Evolutionary conservation across 2,797 vertebrate genomes (phyloP), one percentile per base, ranked within the genome.

Genomic region (Sebastes alutus): DNA sequence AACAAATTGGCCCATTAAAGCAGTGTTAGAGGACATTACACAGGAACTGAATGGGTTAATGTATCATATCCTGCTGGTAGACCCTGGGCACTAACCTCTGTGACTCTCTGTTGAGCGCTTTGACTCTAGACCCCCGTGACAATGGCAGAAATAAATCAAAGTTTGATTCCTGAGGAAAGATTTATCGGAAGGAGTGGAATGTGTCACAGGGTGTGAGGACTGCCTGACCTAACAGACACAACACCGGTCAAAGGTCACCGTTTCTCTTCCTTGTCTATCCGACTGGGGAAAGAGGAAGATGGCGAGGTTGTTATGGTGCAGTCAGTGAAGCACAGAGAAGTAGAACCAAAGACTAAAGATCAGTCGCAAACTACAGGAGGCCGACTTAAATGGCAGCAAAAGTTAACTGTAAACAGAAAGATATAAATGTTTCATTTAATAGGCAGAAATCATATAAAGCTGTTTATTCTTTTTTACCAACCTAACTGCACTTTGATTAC

Each of bases 81-180:
- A 92, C 77, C 68, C 72, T 52, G 78, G 49, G 60, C 58, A 9
- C 72, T 82, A 84, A 91, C 82, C 91, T 85, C 75, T 56, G 68
- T 74, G 81, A 83, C 80, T 82, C 55, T 69, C 55, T 71, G 83
- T 75, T 75, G 82, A 82, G 71, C 33, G 63, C 83, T 85, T 81
- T 88, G 82, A 89, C 89, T 88, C 80, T 42, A 83, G 63, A 90
- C 82, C 78, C 46, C 71, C 38, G 55, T 72, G 80, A 92, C 91
- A 93, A 93, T 86, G 64, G 78, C 52, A 32, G 35, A 35, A 85
- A 92, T 90, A 92, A 94, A 92, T 93, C 91, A 88, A 74, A 75
- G 82, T 83, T 84, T 89, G 81, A 93, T 84, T 92, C 64, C 69
- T 29, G 66, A 68, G 70, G 72, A 76, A 75, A 89, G 93, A 92